phyloP scores from a whole-genome alignment of 1,140 invertebrate genomes.

The Drosophila micromelanica region DNA sequence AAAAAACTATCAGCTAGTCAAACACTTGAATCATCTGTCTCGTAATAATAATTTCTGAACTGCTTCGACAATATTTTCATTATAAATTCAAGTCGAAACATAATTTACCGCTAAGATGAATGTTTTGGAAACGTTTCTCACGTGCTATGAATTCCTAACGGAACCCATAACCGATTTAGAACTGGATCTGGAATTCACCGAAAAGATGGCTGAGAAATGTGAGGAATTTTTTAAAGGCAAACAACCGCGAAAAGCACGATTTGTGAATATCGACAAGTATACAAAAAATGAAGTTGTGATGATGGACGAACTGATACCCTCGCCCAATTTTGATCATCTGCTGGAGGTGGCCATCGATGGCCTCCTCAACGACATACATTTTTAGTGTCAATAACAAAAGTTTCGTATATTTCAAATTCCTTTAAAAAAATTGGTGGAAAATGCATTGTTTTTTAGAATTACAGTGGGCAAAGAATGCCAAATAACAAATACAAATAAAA shows the following conservation, averaged over 20 bases:
- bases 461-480: constrained; percentile 8
- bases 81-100: neutral
- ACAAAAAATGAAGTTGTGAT: constrained; percentile 36
- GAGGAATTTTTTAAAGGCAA: constrained; percentile 25
- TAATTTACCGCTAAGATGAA: constrained; percentile 19
- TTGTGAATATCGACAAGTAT: constrained; percentile 38
- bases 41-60: neutral
- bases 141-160: constrained; percentile 31
- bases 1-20: neutral
- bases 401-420: constrained; percentile 9
- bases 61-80: constrained; percentile 4
- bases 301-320: constrained; percentile 26
- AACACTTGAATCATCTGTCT: neutral
- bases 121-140: constrained; percentile 28
- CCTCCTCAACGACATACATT: constrained; percentile 6
- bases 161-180: constrained; percentile 36
- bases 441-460: constrained; percentile 16
- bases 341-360: constrained; percentile 31
- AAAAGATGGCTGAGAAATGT: constrained; percentile 25
- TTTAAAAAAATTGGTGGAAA: neutral
- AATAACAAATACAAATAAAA: constrained; percentile 7
- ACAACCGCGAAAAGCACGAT: constrained; percentile 1
- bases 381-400: constrained; percentile 14
- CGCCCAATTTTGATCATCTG: constrained; percentile 32
- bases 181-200: constrained; percentile 24